These are phyloP conservation scores for Meghimatium bilineatum DNA, from an alignment of 2,888 invertebrate species.

Conservation along the genomic window DNA sequence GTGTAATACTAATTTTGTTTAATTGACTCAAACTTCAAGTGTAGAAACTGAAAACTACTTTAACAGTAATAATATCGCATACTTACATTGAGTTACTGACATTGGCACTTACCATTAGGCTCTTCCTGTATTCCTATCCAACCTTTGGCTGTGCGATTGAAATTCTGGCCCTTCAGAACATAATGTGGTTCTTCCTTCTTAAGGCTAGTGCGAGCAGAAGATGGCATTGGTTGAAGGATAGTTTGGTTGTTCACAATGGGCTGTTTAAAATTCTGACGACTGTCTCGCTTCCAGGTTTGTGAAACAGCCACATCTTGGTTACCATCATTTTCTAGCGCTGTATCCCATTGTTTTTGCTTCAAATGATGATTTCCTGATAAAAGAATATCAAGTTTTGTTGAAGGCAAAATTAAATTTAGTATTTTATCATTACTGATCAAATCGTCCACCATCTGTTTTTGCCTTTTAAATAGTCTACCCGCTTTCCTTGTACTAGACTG, in stretches of 20 bases:
- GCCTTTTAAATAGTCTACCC: slow-evolving; percentile 89
- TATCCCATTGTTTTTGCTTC: slow-evolving; percentile 85
- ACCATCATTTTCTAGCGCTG: slow-evolving; percentile 79
- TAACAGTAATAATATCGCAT: too few species aligned
- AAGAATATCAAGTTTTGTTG: slow-evolving; percentile 80
- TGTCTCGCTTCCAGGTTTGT: slow-evolving; percentile 59
- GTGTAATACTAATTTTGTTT: too few species aligned
- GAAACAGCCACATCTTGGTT: slow-evolving; percentile 84
- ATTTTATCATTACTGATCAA: slow-evolving; percentile 88
- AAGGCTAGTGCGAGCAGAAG: slow-evolving; percentile 36
- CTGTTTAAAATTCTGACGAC: slow-evolving; percentile 46
- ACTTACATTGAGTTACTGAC: background rate
- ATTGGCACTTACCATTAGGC: slow-evolving; percentile 46
- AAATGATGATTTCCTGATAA: slow-evolving; percentile 56
- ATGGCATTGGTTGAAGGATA: slow-evolving; percentile 15
- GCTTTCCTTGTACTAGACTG: slow-evolving; percentile 88
- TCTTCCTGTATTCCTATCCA: slow-evolving; percentile 58
- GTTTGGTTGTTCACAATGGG: slow-evolving; percentile 33
- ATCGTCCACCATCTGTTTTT: slow-evolving; percentile 87
- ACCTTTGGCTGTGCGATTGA: slow-evolving; percentile 66
- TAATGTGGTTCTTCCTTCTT: slow-evolving; percentile 13
- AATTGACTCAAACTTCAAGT: too few species aligned
- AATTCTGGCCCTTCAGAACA: slow-evolving; percentile 63
- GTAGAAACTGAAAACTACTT: too few species aligned
- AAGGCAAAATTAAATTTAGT: slow-evolving; percentile 76